Evolutionary conservation across 2,888 invertebrate species (phyloP).

Genomic region (Buathra laborator): DNA sequence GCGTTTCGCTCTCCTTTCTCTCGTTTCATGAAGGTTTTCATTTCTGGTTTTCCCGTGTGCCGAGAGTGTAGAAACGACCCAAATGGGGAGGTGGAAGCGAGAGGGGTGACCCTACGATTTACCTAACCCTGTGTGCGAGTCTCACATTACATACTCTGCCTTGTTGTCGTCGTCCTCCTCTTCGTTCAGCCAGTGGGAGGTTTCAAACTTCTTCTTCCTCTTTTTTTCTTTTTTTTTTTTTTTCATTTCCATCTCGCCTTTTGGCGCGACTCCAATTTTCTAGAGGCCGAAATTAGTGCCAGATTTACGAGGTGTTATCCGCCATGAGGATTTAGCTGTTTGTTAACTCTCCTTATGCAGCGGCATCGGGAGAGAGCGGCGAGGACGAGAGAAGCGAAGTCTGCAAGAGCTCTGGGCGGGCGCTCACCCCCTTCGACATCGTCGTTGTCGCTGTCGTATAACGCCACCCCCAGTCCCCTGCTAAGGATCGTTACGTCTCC

Average conservation of each 20-base stretch:
- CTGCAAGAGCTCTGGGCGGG: background rate
- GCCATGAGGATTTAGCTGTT: conserved; percentile 76
- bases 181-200: conserved; percentile 1
- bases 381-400: conserved; percentile 24
- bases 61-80: background rate
- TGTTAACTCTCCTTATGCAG: conserved; percentile 66
- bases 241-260: conserved; percentile 47
- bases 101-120: conserved; percentile 1
- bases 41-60: background rate
- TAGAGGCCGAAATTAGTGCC: conserved; percentile 73
- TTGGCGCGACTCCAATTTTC: conserved; percentile 75
- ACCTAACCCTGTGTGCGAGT: background rate
- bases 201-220: background rate
- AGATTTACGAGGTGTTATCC: conserved; percentile 78
- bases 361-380: background rate
- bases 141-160: background rate
- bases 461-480: background rate
- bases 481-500: conserved; percentile 34
- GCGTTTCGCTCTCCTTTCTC: background rate
- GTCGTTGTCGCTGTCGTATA: conserved; percentile 40
- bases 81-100: too few relatives aligned
- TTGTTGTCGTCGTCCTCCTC: background rate
- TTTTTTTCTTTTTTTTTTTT: conserved; percentile 5
- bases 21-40: background rate
- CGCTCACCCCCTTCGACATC: conserved; percentile 29